These are phyloP conservation scores for Ormyrus labotus DNA, from an alignment of 2,888 invertebrate species.

Conservation along the genomic window DNA sequence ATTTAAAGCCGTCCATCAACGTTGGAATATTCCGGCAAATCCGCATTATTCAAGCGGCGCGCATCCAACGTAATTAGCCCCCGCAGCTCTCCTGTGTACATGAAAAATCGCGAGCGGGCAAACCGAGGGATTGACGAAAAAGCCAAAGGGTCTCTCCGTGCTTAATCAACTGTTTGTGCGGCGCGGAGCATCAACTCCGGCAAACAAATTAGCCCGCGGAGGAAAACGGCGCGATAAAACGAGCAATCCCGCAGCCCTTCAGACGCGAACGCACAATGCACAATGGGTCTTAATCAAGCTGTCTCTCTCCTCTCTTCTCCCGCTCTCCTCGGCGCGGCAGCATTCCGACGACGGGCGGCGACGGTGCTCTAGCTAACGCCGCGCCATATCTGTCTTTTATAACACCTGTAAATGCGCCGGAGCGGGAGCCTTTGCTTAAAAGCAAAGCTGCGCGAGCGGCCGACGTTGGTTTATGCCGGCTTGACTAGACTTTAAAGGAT, in stretches of 20 bases:
- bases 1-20: not conserved
- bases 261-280: conserved; percentile 10
- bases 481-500: no score
- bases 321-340: not conserved
- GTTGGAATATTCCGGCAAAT: not conserved
- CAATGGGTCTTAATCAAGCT: conserved; percentile 47
- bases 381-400: conserved; percentile 38
- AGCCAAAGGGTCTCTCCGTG: no score
- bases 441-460: not conserved
- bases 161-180: no score
- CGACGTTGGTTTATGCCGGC: not conserved
- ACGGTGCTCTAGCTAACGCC: not conserved
- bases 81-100: no score
- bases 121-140: no score
- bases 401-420: conserved; percentile 23
- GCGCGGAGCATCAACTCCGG: no score
- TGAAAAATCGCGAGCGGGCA: no score
- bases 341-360: not conserved
- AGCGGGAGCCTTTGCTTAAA: conserved; percentile 12
- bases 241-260: conserved; percentile 23
- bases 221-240: conserved; percentile 2
- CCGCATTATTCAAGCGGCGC: not conserved
- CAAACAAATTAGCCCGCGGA: no score
- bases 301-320: conserved; percentile 1
- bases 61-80: no score